phyloP scores from a whole-genome alignment of 2,797 vertebrate species.

The Coranthus polyacanthus region DNA sequence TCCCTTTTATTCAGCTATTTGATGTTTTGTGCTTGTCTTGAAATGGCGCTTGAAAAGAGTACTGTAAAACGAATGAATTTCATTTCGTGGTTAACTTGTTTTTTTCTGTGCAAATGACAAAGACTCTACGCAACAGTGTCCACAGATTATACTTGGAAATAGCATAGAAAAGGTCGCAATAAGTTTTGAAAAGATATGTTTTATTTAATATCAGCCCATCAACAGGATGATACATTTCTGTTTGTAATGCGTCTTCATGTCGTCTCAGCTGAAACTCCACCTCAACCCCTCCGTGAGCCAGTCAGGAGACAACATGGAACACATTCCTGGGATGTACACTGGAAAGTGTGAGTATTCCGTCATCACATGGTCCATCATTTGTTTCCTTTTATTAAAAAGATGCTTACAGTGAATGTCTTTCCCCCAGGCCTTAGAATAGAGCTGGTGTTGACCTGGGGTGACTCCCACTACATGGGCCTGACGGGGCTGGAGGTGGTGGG shows the following conservation, averaged over 20 bases:
- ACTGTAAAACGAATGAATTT: no score
- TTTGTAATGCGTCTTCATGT: slow-evolving; percentile 13
- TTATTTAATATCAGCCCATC: no score
- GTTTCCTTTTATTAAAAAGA: not conserved
- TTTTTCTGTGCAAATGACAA: no score
- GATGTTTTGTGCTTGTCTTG: no score
- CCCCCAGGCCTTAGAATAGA: slow-evolving; percentile 89
- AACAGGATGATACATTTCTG: slow-evolving; percentile 1
- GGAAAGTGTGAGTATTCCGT: slow-evolving; percentile 88
- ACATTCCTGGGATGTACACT: slow-evolving; percentile 87
- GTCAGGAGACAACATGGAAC: slow-evolving; percentile 71
- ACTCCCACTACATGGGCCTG: slow-evolving; percentile 92
- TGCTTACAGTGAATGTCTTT: not conserved
- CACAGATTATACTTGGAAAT: no score
- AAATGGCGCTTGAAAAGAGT: no score
- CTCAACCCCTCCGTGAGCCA: slow-evolving; percentile 57
- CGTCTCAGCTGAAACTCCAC: slow-evolving; percentile 79
- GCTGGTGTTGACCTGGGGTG: slow-evolving; percentile 92
- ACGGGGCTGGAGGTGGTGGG: slow-evolving; percentile 94
- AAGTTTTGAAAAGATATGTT: no score
- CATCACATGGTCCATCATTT: not conserved
- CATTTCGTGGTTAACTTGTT: no score
- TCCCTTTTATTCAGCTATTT: no score
- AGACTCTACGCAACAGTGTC: no score
- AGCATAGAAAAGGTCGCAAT: no score